Evolutionary conservation across 2,797 vertebrate species (phyloP).

Genomic region (Triplophysa yarkandensis): DNA sequence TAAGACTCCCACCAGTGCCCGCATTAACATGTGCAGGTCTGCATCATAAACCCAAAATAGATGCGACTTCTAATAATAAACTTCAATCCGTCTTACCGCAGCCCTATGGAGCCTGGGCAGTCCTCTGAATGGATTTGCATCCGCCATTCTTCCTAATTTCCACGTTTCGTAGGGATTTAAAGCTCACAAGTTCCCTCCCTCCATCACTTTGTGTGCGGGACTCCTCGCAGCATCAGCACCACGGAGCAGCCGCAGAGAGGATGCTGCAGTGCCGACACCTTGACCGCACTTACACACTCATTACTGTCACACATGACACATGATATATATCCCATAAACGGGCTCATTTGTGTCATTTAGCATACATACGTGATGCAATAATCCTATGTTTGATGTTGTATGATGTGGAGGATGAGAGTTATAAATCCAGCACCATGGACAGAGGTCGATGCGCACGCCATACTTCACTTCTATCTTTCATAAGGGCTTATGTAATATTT

Average conservation of each 20-base stretch:
- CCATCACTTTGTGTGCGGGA: constrained; percentile 69
- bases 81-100: constrained; percentile 81
- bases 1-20: constrained; percentile 12
- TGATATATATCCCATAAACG: not conserved
- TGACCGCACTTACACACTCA: constrained; percentile 35
- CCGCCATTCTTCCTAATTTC: constrained; percentile 79
- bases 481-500: no score
- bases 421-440: constrained; percentile 32
- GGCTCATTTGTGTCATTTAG: not conserved
- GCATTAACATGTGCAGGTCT: constrained; percentile 47
- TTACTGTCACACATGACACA: constrained; percentile 17
- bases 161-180: constrained; percentile 44
- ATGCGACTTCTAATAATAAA: not conserved
- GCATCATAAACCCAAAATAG: constrained; percentile 62
- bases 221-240: constrained; percentile 58
- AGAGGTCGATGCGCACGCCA: constrained; percentile 24
- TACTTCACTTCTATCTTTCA: not conserved
- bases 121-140: constrained; percentile 83
- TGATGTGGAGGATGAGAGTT: not conserved
- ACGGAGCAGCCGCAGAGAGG: constrained; percentile 55
- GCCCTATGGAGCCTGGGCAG: constrained; percentile 85
- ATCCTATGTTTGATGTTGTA: not conserved
- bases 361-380: not conserved
- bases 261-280: constrained; percentile 59
- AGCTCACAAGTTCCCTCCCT: constrained; percentile 52